These are phyloP conservation scores for Aviceda subcristata DNA, from an alignment of 2,113 vertebrate genomes.

Conservation along the genomic window DNA sequence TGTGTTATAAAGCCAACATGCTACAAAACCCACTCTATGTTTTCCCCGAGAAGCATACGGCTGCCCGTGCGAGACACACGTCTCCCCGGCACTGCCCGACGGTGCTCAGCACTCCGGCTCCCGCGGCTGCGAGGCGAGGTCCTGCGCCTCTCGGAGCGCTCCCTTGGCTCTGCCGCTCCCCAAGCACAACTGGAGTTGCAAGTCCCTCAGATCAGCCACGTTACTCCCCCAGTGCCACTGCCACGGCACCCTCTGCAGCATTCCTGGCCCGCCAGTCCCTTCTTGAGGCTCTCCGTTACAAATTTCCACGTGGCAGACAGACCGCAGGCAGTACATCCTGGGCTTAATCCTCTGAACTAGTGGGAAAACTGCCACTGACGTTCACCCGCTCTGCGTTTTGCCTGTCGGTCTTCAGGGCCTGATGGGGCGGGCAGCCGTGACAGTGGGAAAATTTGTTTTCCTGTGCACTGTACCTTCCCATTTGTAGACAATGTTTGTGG, in stretches of 20 bases:
- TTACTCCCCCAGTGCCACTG: background rate
- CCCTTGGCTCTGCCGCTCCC: background rate
- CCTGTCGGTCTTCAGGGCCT: background rate
- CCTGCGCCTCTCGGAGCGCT: fast-evolving
- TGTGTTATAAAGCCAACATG: background rate
- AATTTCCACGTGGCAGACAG: background rate
- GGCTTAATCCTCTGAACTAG: background rate
- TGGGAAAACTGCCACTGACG: fast-evolving
- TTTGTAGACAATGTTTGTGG: background rate
- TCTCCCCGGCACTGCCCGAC: fast-evolving
- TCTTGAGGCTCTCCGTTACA: background rate
- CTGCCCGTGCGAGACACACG: no score
- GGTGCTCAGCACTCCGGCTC: background rate
- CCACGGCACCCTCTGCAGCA: fast-evolving
- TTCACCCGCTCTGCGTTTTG: background rate
- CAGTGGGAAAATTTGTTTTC: background rate
- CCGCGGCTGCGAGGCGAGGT: fast-evolving
- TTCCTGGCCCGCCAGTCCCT: background rate
- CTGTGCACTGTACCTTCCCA: background rate
- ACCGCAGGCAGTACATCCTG: background rate
- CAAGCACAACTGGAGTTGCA: fast-evolving
- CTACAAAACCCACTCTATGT: background rate
- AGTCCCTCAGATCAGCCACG: background rate
- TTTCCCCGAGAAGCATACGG: background rate
- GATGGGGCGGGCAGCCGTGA: fast-evolving